Evolutionary conservation across 2,888 invertebrate genomes (phyloP), one percentile per base, ranked within the genome.

Genomic region (Cheilosia scutellata): DNA sequence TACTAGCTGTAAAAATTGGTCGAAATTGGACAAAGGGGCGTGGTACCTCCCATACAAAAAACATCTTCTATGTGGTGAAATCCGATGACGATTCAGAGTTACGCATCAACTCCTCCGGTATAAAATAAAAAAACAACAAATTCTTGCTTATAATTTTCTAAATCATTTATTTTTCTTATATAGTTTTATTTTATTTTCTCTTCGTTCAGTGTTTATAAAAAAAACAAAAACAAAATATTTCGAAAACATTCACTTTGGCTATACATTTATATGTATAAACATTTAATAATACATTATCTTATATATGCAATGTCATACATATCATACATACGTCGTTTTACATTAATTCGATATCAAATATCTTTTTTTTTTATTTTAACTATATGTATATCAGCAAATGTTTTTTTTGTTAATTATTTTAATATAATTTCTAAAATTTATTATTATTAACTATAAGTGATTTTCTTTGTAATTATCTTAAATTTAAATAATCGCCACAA

Each of bases 161-260:
- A 82, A 77, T 76, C 57, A 86, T 80, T 80, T 49, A 27, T 76
- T 86, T 79, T 78, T 62, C 78, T 83, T 53, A 42, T 66, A 79
- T 25, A 75, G 31, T 60, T 65, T 65, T 72, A 27, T 66, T 55
- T 47, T 47, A 29, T 65, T 77, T 65, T 72, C 66, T 77, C 31
- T 62, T 76, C 79, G 29, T 66, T 86, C 80, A 86, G 57, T 82
- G 57, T 76, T 80, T 82, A 77, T 82, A 86, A 82, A 86, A 86
- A 37, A 80, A 72, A 72, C 65, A 82, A 72, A 76, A 76, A 66
- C 60, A 68, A 66, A 86, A 68, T 57, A 72, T 82, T 53, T 86
- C 68, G 63, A 82, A 86, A 86, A 86, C 51, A 77, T 82, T 72
- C 29, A 80, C 66, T 66, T 72, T 62, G 82, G 62, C 53, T 51